Base-by-base conservation (phyloP, 2,113 vertebrate species). In the Garra rufa region DNA sequence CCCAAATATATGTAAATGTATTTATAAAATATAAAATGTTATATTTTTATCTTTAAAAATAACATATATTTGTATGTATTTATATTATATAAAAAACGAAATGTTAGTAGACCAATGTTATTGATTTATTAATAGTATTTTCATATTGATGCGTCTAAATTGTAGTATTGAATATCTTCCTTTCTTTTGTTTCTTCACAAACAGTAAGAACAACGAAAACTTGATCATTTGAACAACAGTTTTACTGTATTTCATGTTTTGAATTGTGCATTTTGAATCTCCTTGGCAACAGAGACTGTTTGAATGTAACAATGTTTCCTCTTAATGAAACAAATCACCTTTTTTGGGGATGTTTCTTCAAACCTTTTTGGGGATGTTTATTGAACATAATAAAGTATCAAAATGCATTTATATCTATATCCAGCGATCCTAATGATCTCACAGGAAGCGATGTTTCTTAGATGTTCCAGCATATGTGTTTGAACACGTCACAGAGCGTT, bases 401-500 rank as follows among this genome's bases (percentile, higher is more conserved):
- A 13, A 38, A 43, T 71, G 34, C 21, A 8, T 3, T 71, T n/a
- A 3, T 0, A 44, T 10, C 38, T 15, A 65, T 65, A 65, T 59
- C n/a, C n/a, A 1, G 1, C 55, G 3, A 8, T 21, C 2, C 21
- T 5, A 63, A 63, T 1, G 38, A 55, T 55, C 50, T 55, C 50
- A 55, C 17, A 7, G 21, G 6, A 55, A 19, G 50, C 24, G 19
- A 74, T 17, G 41, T 28, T 21, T 52, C 46, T 17, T 17, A 6
- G 17, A 55, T 17, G 9, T 13, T 52, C 71, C n/a, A 28, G 38
- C 21, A 74, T 28, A 19, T 21, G 63, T 77, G 75, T 52, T 41
- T 59, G 10, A 48, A 15, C 73, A 41, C 30, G 46, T 59, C 52
- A 78, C 28, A 41, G 74, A 63, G 75, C 73, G 84, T 34, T 34